Base-by-base conservation (phyloP, 2,113 vertebrate genomes). In the Egretta garzetta region DNA sequence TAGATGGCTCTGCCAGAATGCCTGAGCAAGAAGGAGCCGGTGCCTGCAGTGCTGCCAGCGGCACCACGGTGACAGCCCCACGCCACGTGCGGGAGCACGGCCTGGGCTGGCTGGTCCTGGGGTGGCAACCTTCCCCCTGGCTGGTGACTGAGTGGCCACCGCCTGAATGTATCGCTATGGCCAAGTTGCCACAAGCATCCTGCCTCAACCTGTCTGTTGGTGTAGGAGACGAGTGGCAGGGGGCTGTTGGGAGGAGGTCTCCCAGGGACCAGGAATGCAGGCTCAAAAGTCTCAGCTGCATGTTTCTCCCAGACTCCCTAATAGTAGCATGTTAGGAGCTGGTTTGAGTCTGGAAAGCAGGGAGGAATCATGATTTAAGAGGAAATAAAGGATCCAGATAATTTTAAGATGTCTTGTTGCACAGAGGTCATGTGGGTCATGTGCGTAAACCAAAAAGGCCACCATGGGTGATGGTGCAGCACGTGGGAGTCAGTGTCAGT, bases 121-220 rank as follows among this genome's bases (percentile, higher is more conserved):
- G 8, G 3, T 1, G 22, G 12, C 39, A 28, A 49, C 63, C 7
- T 17, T 45, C 14, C 79, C 30, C 52, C 37, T 12, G 39, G 26
- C 6, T 19, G 21, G 53, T 22, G 37, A 62, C 37, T 1, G 1
- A 55, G 16, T 15, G 28, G 43, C 41, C 80, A 30, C 33, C 23
- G 26, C 28, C 41, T 6, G 20, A 22, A 10, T 1, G 7, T 1
- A 10, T 5, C 33, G 0, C 12, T 35, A 20, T 0, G 28, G 35
- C 33, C 50, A 66, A 41, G 50, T 4, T 32, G 10, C 14, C 6
- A 6, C 37, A 33, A 9, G 20, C 2, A 30, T n/a, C 23, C 49
- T 33, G 9, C 35, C 47, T 33, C 4, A 8, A 1, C 7, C 9
- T 2, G 0, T 5, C 24, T 9, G 30, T 41, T 45, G 74, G 12